Evolutionary conservation across 2,888 invertebrate species (phyloP), one percentile per base, ranked within the genome.

Genomic region (Acheta domesticus): DNA sequence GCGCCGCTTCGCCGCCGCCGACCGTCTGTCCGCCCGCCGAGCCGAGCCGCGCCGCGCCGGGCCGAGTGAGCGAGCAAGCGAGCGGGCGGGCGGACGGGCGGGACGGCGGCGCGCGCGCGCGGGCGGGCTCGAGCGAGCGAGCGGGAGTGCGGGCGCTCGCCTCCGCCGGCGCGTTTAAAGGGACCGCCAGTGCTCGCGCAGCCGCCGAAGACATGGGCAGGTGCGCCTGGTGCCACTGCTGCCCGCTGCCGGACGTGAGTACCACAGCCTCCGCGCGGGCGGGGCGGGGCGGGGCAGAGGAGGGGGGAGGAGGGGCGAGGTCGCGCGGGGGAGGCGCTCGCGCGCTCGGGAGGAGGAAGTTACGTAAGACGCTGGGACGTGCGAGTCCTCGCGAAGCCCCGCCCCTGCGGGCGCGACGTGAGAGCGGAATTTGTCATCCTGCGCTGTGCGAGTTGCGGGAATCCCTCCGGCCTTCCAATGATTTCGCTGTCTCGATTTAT

Each of bases 201-300:
- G 62, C 14, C 62, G 62, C 14, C 62, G 62, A 8, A 62, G 75
- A 14, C 77, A 77, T 77, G 77, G 78, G 78, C 78, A 49, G 49
- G 23, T 49, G 78, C n/a, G 78, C 78, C 19, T 77, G 49, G 49
- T 77, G 19, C 19, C 49, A 77, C 49, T 49, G 49, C 49, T 77
- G 78, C 49, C 78, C 62, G 62, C 62, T 62, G 62, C 62, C 62
- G 16, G 62, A 62, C 62, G 62, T 62, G 62, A 62, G 62, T 62
- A 62, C 62, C 36, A 36, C 36, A 36, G 36, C 36, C 36, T 36
- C 36, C 36, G 36, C 36, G 36, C 36, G 4, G 36, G 36, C 36
- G 8, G 36, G 36, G 36, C 36, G 36, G 36, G 36, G 36, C 36
- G 5, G 36, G 36, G 5, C 0, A 5, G 36, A 36, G 36, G 36